phyloP scores from a whole-genome alignment of 2,888 invertebrate genomes.

The Notocelia uddmanniana region DNA sequence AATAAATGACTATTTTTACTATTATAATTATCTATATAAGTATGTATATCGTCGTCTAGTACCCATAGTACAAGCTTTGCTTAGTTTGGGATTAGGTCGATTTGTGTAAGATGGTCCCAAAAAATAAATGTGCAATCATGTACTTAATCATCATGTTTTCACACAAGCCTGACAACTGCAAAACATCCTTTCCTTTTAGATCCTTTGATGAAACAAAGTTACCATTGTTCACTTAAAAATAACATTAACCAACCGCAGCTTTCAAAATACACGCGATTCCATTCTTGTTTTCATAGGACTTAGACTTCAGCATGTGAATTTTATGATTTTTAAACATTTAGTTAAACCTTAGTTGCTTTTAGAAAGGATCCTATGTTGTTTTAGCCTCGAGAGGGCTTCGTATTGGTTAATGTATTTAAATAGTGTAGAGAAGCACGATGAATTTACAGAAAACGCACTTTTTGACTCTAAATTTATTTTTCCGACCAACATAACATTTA shows the following conservation, averaged over 20 bases:
- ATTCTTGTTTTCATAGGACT: conserved; percentile 32
- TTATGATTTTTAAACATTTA: conserved; percentile 24
- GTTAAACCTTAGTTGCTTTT: conserved; percentile 17
- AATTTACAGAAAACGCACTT: too few relatives aligned
- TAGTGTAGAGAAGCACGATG: too few relatives aligned
- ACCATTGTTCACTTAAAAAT: conserved; percentile 2
- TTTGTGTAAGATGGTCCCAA: too few relatives aligned
- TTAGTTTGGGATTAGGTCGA: too few relatives aligned
- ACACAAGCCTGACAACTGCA: background rate
- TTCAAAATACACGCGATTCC: background rate
- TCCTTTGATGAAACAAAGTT: background rate
- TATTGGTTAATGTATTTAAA: background rate
- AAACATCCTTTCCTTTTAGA: background rate
- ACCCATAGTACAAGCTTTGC: too few relatives aligned
- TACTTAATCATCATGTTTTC: too few relatives aligned
- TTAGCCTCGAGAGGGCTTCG: background rate
- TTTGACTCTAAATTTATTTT: too few relatives aligned
- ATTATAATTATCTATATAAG: too few relatives aligned
- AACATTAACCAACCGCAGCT: background rate
- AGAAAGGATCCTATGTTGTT: conserved; percentile 10
- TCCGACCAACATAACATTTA: too few relatives aligned
- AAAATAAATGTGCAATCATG: too few relatives aligned
- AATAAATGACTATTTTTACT: too few relatives aligned
- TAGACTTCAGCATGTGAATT: conserved; percentile 13
- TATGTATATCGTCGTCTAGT: too few relatives aligned